Evolutionary conservation across 2,888 invertebrate species (phyloP).

Genomic region (Tenthredo mesomela): DNA sequence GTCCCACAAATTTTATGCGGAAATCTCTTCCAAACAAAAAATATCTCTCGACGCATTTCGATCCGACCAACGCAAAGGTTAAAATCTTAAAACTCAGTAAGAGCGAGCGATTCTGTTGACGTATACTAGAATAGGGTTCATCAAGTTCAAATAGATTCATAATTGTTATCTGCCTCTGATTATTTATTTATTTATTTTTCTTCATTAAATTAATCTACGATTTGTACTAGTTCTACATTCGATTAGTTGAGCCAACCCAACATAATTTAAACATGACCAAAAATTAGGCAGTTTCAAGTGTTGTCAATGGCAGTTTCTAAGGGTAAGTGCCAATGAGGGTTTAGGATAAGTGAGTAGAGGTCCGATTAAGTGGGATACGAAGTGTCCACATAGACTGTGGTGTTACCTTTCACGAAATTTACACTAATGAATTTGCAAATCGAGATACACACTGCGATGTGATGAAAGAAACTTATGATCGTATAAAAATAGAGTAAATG

Average conservation of each 20-base stretch:
- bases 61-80: too few species aligned
- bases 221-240: background rate
- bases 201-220: too few species aligned
- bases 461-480: background rate
- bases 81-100: too few species aligned
- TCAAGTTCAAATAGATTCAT: too few species aligned
- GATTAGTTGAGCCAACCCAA: background rate
- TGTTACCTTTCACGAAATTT: background rate
- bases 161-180: too few species aligned
- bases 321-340: background rate
- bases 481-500: background rate
- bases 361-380: background rate
- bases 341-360: constrained; percentile 15
- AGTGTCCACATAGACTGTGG: background rate
- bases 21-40: too few species aligned
- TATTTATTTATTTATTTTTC: too few species aligned
- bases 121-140: too few species aligned
- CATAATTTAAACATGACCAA: background rate
- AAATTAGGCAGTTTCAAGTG: constrained; percentile 1
- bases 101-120: too few species aligned
- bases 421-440: background rate
- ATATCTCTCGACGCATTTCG: too few species aligned
- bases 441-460: background rate
- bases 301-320: background rate
- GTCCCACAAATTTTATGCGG: too few species aligned